phyloP scores from a whole-genome alignment of 1,140 invertebrate genomes.

The Psilanteris sp. region DNA sequence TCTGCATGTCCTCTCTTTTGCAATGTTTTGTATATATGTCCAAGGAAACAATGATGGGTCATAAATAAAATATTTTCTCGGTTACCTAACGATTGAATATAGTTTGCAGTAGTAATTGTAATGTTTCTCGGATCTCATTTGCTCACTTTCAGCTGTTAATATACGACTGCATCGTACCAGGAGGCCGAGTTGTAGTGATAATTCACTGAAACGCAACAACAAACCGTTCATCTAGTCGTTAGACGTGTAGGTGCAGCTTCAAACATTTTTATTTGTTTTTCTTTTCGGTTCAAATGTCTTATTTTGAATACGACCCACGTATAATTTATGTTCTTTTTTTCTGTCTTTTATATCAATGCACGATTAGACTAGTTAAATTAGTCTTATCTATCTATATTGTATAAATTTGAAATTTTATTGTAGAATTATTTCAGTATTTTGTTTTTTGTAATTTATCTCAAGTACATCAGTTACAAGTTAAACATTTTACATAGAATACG shows the following conservation, averaged over 20 bases:
- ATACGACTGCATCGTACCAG: conserved; percentile 64
- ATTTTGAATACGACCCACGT: conserved; percentile 51
- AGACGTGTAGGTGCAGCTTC: conserved; percentile 67
- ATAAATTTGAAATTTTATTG: no score
- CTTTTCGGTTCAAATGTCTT: conserved; percentile 34
- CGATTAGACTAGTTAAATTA: no score
- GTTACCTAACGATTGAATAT: conserved; percentile 60
- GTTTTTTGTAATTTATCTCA: no score
- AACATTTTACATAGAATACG: no score
- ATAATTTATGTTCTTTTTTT: no score
- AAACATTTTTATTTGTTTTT: conserved; percentile 64
- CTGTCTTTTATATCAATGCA: no score
- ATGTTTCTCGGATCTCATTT: conserved; percentile 74
- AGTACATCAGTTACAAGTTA: no score
- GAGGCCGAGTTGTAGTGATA: conserved; percentile 62
- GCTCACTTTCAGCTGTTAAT: conserved; percentile 72
- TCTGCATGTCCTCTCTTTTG: no score
- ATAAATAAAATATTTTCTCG: conserved; percentile 69
- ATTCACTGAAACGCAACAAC: conserved; percentile 72
- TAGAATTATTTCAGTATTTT: no score
- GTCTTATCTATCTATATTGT: no score
- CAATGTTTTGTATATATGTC: no score
- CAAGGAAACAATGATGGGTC: conserved; percentile 67
- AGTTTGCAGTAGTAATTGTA: conserved; percentile 74
- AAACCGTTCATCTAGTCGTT: conserved; percentile 72